These are phyloP conservation scores for Chrysomela aeneicollis DNA, from an alignment of 2,888 invertebrate species.

Conservation along the genomic window DNA sequence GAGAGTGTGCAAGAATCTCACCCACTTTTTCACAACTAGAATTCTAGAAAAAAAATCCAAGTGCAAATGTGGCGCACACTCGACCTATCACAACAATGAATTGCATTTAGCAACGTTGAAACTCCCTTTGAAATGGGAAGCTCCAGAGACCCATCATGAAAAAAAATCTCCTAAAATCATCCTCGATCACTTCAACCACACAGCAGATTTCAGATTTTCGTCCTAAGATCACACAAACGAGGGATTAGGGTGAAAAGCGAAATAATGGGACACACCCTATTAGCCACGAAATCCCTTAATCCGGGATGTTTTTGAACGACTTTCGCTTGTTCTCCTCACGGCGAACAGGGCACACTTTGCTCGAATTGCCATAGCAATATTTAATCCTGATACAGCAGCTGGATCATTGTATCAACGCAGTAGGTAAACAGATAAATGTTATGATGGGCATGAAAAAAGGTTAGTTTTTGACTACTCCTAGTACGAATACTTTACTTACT, in stretches of 20 bases:
- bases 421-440: no score
- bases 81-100: no score
- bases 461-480: no score
- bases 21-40: no score
- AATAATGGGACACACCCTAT: conserved; percentile 31
- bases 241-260: conserved; percentile 20
- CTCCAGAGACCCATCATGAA: not conserved
- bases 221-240: conserved; percentile 9
- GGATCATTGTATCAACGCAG: not conserved
- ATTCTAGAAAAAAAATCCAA: no score
- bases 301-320: conserved; percentile 35
- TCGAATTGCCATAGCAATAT: not conserved
- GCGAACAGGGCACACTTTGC: conserved; percentile 21
- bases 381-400: conserved; percentile 1
- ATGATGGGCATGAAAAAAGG: no score
- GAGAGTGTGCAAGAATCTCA: no score
- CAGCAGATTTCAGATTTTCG: not conserved
- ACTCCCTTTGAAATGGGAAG: no score
- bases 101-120: no score
- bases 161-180: not conserved
- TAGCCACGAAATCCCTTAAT: conserved; percentile 39
- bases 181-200: not conserved
- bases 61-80: no score
- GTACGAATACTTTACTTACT: no score
- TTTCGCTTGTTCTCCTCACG: conserved; percentile 34